Conservation (phyloP, 2,113 vertebrate genomes). For the Rhea pennata region DNA sequence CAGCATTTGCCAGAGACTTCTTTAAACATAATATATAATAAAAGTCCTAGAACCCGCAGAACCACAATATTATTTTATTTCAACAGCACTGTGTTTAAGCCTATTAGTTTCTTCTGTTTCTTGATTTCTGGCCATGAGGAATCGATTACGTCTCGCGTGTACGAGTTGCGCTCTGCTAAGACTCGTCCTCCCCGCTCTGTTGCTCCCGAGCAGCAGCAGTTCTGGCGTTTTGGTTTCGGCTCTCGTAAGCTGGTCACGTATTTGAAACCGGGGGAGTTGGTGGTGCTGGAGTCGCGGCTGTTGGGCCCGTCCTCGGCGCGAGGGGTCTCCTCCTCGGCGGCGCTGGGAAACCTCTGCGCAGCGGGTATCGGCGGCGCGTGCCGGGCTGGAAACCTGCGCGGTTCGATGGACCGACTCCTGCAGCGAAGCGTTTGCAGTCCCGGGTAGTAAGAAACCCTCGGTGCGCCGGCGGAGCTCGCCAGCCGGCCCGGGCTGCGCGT, state of each 20-base stretch:
- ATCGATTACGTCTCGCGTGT: slow-evolving; percentile 27
- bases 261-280: slow-evolving; percentile 30
- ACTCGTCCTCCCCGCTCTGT: not conserved
- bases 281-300: not conserved
- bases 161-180: not conserved
- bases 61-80: slow-evolving; percentile 70
- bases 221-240: slow-evolving; percentile 26
- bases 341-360: slow-evolving; percentile 27
- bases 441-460: slow-evolving; percentile 34
- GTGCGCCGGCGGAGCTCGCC: not conserved
- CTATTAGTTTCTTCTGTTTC: slow-evolving; percentile 64
- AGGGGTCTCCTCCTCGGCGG: slow-evolving; percentile 4
- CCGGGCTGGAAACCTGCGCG: slow-evolving; percentile 14
- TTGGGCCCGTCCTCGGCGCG: not conserved
- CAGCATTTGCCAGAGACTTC: not conserved
- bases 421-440: slow-evolving; percentile 47
- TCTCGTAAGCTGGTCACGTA: slow-evolving; percentile 2
- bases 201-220: slow-evolving; percentile 25
- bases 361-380: slow-evolving; percentile 49
- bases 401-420: not conserved
- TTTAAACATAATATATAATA: slow-evolving; percentile 18
- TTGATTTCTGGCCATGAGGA: slow-evolving; percentile 56
- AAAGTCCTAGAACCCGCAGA: slow-evolving; percentile 54
- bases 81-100: slow-evolving; percentile 40
- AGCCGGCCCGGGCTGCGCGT: not conserved